Evolutionary conservation across 2,888 invertebrate genomes (phyloP).

Genomic region (Stictocephala bisonia): DNA sequence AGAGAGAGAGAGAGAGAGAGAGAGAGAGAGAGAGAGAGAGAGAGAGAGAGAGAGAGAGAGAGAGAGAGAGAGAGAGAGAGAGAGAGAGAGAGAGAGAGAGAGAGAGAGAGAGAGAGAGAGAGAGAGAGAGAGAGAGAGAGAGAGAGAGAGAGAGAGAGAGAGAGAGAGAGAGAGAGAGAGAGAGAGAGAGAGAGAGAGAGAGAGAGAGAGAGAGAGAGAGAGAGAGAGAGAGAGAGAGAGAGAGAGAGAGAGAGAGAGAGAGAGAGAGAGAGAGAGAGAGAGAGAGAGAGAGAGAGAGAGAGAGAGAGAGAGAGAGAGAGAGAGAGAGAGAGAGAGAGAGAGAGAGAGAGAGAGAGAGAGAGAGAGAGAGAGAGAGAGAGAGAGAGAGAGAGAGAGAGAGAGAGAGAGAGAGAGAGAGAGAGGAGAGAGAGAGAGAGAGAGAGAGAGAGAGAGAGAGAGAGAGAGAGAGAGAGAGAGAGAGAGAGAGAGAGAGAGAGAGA

Average conservation of each 20-base stretch:
- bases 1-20: slow-evolving; percentile 13
- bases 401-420: neutral
- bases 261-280: slow-evolving; percentile 13
- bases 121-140: slow-evolving; percentile 13
- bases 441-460: slow-evolving; percentile 19
- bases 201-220: slow-evolving; percentile 21
- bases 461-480: slow-evolving; percentile 21
- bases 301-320: slow-evolving; percentile 13
- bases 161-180: slow-evolving; percentile 8
- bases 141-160: neutral
- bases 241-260: slow-evolving; percentile 5
- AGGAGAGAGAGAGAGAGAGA: slow-evolving; percentile 1
- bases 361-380: slow-evolving; percentile 13
- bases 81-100: slow-evolving; percentile 13
- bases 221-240: slow-evolving; percentile 11
- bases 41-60: slow-evolving; percentile 8
- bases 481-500: slow-evolving; percentile 21
- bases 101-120: slow-evolving; percentile 13
- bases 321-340: slow-evolving; percentile 8
- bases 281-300: slow-evolving; percentile 13
- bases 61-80: slow-evolving; percentile 13
- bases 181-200: slow-evolving; percentile 21
- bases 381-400: slow-evolving; percentile 13
- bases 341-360: slow-evolving; percentile 13
- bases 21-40: slow-evolving; percentile 13